phyloP scores from a whole-genome alignment of 1,140 invertebrate species.

The Glomeris maerens region DNA sequence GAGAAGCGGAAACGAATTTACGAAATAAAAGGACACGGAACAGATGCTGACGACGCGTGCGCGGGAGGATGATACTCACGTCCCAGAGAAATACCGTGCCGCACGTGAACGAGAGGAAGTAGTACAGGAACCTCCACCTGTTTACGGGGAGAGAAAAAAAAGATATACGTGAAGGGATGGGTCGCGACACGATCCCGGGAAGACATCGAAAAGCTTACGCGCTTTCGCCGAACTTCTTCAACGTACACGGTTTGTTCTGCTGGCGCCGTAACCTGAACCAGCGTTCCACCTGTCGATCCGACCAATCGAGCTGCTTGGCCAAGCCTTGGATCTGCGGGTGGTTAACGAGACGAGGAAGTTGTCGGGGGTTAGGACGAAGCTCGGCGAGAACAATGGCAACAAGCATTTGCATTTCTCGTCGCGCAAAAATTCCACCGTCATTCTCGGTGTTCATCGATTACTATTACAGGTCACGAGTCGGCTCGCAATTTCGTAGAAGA shows the following conservation, averaged over 20 bases:
- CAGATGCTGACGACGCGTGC: background rate
- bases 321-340: conserved; percentile 46
- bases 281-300: conserved; percentile 73
- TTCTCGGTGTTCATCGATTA: too few relatives aligned
- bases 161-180: conserved; percentile 17
- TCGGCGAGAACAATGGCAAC: too few relatives aligned
- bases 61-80: conserved; percentile 26
- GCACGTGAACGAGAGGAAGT: conserved; percentile 65
- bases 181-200: conserved; percentile 2
- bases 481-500: too few relatives aligned
- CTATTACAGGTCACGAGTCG: too few relatives aligned
- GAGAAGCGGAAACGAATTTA: background rate
- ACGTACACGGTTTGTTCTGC: conserved; percentile 70
- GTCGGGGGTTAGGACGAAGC: too few relatives aligned
- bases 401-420: too few relatives aligned
- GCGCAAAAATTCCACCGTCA: too few relatives aligned
- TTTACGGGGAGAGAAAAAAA: conserved; percentile 24
- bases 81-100: conserved; percentile 73
- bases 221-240: conserved; percentile 85
- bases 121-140: conserved; percentile 81
- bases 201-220: conserved; percentile 32
- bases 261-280: conserved; percentile 69
- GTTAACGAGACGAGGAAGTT: conserved; percentile 24
- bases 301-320: conserved; percentile 72
- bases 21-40: background rate